Conservation (phyloP, 2,888 invertebrate genomes). For the Uloborus plumipes region DNA sequence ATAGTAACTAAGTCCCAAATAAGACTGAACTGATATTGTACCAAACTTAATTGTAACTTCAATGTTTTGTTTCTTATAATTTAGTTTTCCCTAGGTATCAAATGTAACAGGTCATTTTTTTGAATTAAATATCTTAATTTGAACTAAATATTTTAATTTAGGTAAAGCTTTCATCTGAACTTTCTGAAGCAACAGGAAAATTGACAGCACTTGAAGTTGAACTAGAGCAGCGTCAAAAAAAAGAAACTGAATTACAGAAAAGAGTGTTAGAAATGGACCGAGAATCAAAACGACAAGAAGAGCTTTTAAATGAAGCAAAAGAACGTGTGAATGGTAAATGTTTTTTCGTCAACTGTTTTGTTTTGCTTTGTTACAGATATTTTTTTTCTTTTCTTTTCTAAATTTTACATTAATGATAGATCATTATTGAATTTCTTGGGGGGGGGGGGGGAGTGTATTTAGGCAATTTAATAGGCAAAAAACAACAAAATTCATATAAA, state of each 20-base stretch:
- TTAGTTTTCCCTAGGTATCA: too few relatives aligned
- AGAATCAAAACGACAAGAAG: constrained; percentile 6
- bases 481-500: too few relatives aligned
- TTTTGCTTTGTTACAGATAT: not conserved
- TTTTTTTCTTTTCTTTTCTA: not conserved
- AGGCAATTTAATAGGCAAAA: too few relatives aligned
- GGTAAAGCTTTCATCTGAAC: constrained; percentile 38
- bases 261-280: constrained; percentile 22
- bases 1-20: too few relatives aligned
- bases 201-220: constrained; percentile 21
- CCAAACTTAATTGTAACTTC: too few relatives aligned
- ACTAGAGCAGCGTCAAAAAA: constrained; percentile 5
- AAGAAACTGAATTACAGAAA: constrained; percentile 36
- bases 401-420: not conserved
- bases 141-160: constrained; percentile 2
- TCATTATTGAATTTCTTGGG: too few relatives aligned
- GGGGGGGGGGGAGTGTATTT: too few relatives aligned
- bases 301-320: constrained; percentile 1
- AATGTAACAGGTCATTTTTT: too few relatives aligned
- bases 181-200: constrained; percentile 26
- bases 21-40: too few relatives aligned
- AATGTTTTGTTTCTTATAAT: too few relatives aligned
- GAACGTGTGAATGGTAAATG: constrained; percentile 6
- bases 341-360: not conserved
- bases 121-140: not conserved